Evolutionary conservation across 2,797 vertebrate species (phyloP), one percentile per base, ranked within the genome.

Genomic region (Urosaurus nigricauda): DNA sequence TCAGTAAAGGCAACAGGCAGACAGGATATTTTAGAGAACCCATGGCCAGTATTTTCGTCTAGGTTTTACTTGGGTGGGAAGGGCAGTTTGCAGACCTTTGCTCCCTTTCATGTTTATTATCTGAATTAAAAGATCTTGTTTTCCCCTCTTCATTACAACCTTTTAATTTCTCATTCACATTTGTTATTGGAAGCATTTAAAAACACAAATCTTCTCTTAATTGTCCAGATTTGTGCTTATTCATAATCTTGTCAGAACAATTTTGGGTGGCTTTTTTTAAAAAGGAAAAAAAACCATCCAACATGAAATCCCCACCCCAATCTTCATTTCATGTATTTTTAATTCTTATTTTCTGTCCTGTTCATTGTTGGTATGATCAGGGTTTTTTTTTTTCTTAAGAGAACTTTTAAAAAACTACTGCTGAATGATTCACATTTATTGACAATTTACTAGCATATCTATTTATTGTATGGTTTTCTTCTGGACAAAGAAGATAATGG

Each of bases 1-100:
- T 93, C 7, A 83, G 91, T 94, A 83, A 93, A 92, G 94, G 84
- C 92, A 84, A 82, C 90, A 91, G 4, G 74, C 95, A 93, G 93
- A 93, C 95, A 90, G 96, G 94, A 93, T 94, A 93, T 95, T 89
- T 94, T 91, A 75, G 93, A 92, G 95, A 95, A 90, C 37, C 92
- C 91, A 89, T 88, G 96, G 96, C 96, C 95, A 96, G 96, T 96
- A 96, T 95, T 96, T 95, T 91, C 17, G 1, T 93, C 92, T 89
- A 94, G 93, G 88, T 94, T 93, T 95, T 91, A 56, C n/a, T 88
- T 92, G 81, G 93, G 91, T 83, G 60, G 91, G 47, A 93, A 91
- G 79, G 43, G 87, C 91, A 86, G 87, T 94, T 95, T 94, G 93
- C 93, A 95, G 90, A 89, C 51, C 74, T 0, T 94, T 95, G 95